Evolutionary conservation across 2,888 invertebrate species (phyloP).

Genomic region (Merodon equestris): DNA sequence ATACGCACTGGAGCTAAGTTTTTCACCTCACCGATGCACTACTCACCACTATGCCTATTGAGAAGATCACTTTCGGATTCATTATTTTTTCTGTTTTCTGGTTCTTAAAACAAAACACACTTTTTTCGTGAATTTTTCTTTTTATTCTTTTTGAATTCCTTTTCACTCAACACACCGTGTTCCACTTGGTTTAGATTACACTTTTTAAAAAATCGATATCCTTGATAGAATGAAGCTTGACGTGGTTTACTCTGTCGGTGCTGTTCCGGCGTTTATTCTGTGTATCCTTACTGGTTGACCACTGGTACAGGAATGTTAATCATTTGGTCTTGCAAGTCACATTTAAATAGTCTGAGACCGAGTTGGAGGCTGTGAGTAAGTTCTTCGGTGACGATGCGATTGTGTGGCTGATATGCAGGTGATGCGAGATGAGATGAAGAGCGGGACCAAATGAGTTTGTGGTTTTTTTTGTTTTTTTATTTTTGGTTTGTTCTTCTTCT

Average conservation of each 20-base stretch:
- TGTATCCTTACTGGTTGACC: slow-evolving; percentile 75
- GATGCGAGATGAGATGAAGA: slow-evolving; percentile 55
- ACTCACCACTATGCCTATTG: slow-evolving; percentile 64
- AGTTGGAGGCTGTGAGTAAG: slow-evolving; percentile 55
- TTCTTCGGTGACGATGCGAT: slow-evolving; percentile 59
- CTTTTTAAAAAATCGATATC: slow-evolving; percentile 7
- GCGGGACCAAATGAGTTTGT: slow-evolving; percentile 51
- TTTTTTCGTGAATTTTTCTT: slow-evolving; percentile 1
- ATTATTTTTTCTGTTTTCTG: slow-evolving; percentile 13
- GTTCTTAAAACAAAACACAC: neutral
- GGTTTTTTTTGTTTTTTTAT: slow-evolving; percentile 32
- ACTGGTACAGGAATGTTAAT: slow-evolving; percentile 77
- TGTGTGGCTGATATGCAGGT: slow-evolving; percentile 49
- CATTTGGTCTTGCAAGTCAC: slow-evolving; percentile 71
- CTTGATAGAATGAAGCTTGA: too few species aligned
- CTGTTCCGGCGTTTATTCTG: neutral
- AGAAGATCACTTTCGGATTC: slow-evolving; percentile 62
- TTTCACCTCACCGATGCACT: slow-evolving; percentile 38
- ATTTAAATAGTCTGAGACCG: slow-evolving; percentile 72
- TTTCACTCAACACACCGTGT: slow-evolving; percentile 51
- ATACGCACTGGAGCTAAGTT: slow-evolving; percentile 52
- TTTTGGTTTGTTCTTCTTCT: slow-evolving; percentile 1
- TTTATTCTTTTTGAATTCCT: slow-evolving; percentile 12
- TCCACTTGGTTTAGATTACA: slow-evolving; percentile 57
- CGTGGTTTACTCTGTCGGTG: neutral